Base-by-base conservation (phyloP, 2,113 vertebrate species). In the Clarias gariepinus region DNA sequence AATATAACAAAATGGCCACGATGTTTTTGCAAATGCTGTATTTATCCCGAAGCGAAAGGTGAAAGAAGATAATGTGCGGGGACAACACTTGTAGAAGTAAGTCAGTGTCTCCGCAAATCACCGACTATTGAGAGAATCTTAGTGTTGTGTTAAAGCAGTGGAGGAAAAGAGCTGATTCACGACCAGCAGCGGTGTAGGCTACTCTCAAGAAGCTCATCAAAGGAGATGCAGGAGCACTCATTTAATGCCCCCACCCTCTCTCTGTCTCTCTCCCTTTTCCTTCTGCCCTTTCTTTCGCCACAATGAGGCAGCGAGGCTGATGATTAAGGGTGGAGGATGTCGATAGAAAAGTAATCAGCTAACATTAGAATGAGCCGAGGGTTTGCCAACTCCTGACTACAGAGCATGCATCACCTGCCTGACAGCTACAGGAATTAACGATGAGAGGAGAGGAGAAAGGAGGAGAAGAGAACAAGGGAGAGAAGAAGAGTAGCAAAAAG, bases 131-230 rank as follows among this genome's bases (percentile, higher is more conserved):
- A 57, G 3, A 66, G 41, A 66, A 90, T 91, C 90, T 91, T 64
- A 87, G 73, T 6, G 73, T 85, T 90, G 88, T 92, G 91, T 92
- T 93, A 91, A 93, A 92, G 90, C 84, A 55, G 88, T 87, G 83
- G 71, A 58, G 76, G 81, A 69, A 84, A 83, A 83, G 85, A 82
- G 76, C 73, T 87, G 82, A 77, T 88, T 69, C 30, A 57, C 58
- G 82, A 21, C 78, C 11, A 41, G 57, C 30, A 41, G 78, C 21
- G 3, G 78, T 0, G 33, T 36, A 15, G 2, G 30, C 57, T 41
- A 61, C 16, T 61, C 57, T 81, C 28, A 21, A 79, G 77, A 58
- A 79, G 55, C 55, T 60, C 57, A 36, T 81, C 36, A 57, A 86
- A 81, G 53, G 66, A 84, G 81, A 63, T 36, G 58, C 36, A 63